Evolutionary conservation across 2,113 vertebrate species (phyloP), one percentile per base, ranked within the genome.

Genomic region (Acrocephalus kingi): DNA sequence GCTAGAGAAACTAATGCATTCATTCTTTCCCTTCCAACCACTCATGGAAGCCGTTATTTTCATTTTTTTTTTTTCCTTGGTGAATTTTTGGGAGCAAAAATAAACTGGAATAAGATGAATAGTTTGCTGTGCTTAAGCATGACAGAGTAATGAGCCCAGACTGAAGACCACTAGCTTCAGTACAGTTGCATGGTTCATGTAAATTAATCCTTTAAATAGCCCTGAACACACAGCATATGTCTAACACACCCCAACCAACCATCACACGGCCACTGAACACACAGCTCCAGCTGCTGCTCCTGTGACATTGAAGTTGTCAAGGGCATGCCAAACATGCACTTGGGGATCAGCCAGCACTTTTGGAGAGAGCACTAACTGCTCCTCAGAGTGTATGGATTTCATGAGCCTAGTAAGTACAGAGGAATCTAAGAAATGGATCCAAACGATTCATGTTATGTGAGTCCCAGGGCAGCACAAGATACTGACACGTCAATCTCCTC

Each of bases 361-460:
- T 16, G 13, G 25, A 87, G 45, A 31, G 8, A 31, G 58, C 27
- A 52, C 62, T 69, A 71, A 63, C 61, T 67, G 59, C 45, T 69
- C 46, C 35, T 33, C 18, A 8, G 37, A 30, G 25, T 3, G 1
- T 6, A 4, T 37, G 13, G 31, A 45, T 62, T 83, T 76, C 33
- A 72, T 4, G 11, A 87, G 35, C 27, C 63, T 20, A 27, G 0
- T 45, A 72, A 61, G 28, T 35, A 46, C 15, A 48, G 27, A 75
- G n/a, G 13, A 87, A 35, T 61, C 39, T 52, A 49, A 68, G 48
- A 72, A 73, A 77, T 0, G 0, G 35, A 84, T 61, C 68, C 64
- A 72, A 75, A 87, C 0, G 0, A 12, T 35, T 61, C 48, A 22
- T 24, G 52, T 61, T 81, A 64, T 2, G 2, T 0, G 2, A 83